Percentiles rank a stretch among this genome's conserved stretches.
Conservation (phyloP, 2,888 invertebrate species). For the Kryphioiulus occultus region DNA sequence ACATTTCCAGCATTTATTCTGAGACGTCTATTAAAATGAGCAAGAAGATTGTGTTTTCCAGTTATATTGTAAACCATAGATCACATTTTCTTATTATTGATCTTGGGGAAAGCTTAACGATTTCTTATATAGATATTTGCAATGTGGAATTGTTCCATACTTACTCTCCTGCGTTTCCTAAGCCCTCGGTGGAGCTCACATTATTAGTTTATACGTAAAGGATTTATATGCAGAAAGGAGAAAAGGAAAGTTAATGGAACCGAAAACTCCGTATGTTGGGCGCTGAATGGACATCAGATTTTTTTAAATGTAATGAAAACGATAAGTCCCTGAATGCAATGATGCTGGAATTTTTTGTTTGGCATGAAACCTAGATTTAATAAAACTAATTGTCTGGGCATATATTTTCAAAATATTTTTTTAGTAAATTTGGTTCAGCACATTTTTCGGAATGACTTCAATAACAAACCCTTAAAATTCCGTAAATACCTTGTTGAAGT, state of each 20-base stretch:
- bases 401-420: no score
- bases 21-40: not conserved
- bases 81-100: constrained; percentile 35
- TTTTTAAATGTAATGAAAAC: no score
- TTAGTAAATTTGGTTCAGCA: no score
- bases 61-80: constrained; percentile 35
- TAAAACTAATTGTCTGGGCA: no score
- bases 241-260: constrained; percentile 10
- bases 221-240: constrained; percentile 11
- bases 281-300: not conserved
- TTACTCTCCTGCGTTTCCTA: not conserved
- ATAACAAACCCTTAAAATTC: no score
- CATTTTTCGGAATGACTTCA: no score
- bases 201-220: constrained; percentile 25
- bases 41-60: constrained; percentile 11
- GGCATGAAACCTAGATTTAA: no score
- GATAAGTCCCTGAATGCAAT: no score
- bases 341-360: no score
- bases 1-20: not conserved
- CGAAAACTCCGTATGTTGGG: not conserved
- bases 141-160: constrained; percentile 2
- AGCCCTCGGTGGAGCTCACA: constrained; percentile 11
- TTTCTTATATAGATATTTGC: constrained; percentile 31
- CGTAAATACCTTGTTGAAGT: not conserved
- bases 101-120: constrained; percentile 25